A percentile compares a stretch with the other conserved stretches of the same genome.
phyloP scores from a whole-genome alignment of 2,797 vertebrate species.

The Siniperca scherzeri region DNA sequence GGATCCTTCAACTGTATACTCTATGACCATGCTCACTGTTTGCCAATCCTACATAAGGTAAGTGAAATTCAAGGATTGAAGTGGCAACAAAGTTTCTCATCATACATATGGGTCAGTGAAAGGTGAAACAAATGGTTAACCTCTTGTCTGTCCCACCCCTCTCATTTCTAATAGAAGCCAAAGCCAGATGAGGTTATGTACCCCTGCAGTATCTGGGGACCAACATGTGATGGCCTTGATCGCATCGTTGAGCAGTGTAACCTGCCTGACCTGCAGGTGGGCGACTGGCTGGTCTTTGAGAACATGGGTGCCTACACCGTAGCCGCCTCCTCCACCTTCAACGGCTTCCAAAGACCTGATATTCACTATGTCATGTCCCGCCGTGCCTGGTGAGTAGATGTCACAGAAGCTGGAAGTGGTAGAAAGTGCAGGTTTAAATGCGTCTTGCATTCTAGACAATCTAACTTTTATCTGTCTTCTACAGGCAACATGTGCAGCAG shows the following conservation, averaged over 20 bases:
- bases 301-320: constrained; percentile 99
- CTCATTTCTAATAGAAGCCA: constrained; percentile 84
- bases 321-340: constrained; percentile 95
- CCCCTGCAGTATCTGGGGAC: constrained; percentile 97
- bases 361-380: constrained; percentile 94
- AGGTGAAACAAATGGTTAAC: neutral
- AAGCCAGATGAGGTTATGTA: constrained; percentile 94
- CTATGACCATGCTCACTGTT: constrained; percentile 94
- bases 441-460: neutral
- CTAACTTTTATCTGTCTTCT: constrained; percentile 21
- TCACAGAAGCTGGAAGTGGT: neutral
- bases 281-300: constrained; percentile 97
- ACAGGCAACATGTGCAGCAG: constrained; percentile 93
- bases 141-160: accelerated
- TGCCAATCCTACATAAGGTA: constrained; percentile 93
- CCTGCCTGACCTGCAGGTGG: constrained; percentile 94
- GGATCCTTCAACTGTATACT: constrained; percentile 98
- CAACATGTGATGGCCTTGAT: constrained; percentile 96
- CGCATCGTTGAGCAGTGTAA: constrained; percentile 93
- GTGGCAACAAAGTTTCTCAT: neutral
- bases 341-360: constrained; percentile 95
- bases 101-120: neutral
- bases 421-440: neutral
- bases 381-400: constrained; percentile 89
- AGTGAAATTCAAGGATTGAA: neutral